phyloP scores from a whole-genome alignment of 2,113 vertebrate species.

The Propithecus coquereli region DNA sequence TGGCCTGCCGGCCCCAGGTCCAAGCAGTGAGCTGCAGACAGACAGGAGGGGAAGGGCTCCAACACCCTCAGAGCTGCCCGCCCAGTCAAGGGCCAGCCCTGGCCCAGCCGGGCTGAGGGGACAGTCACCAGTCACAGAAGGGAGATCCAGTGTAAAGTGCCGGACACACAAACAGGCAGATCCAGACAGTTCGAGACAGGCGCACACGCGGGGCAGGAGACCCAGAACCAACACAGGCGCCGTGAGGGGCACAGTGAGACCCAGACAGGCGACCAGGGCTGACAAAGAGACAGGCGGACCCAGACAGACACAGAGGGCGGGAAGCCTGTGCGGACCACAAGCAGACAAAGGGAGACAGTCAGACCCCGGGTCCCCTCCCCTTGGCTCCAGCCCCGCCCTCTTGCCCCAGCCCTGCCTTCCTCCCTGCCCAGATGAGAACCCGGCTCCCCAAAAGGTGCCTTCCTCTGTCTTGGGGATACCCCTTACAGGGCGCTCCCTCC shows the following conservation, averaged over 20 bases:
- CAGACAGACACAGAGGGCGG: neutral
- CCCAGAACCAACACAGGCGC: neutral
- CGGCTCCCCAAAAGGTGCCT: accelerated
- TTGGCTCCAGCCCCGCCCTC: neutral
- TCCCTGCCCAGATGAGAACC: neutral
- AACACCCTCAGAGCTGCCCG: neutral
- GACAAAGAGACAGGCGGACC: constrained; percentile 13
- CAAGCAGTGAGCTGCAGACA: neutral
- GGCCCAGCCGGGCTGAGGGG: neutral
- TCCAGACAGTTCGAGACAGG: neutral
- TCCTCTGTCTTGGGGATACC: neutral
- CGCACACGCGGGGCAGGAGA: neutral
- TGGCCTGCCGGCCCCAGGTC: neutral
- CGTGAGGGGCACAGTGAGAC: neutral
- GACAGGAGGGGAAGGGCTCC: neutral
- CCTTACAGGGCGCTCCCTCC: too few relatives aligned
- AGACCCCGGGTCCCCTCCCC: neutral
- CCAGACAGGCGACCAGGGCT: neutral
- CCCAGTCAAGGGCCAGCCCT: neutral
- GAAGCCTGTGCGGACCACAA: neutral
- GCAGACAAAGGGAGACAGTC: constrained; percentile 31
- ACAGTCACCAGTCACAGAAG: neutral
- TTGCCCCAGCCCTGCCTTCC: neutral
- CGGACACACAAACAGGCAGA: neutral
- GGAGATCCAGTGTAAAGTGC: too few relatives aligned